Base-by-base conservation (phyloP, 2,888 invertebrate genomes). In the Epinotia demarniana region DNA sequence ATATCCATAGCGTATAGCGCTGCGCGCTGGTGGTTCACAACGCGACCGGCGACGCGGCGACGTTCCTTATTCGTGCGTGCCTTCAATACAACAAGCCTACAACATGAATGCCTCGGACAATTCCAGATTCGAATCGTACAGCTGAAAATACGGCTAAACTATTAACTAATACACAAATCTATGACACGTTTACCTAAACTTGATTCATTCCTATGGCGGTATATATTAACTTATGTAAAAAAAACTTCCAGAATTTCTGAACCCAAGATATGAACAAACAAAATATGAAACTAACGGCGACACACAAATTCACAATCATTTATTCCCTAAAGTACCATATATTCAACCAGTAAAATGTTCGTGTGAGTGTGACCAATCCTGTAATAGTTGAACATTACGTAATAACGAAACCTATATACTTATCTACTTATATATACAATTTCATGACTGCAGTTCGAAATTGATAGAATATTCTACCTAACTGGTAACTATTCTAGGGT, bases 21-120 rank as follows among this genome's bases (percentile, higher is more conserved):
- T 63, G 64, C 23, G 23, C 23, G 64, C 57, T 63, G 39, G 57
- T 63, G 63, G 53, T 43, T 57, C 55, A 72, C 19, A 11, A 39
- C 39, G 64, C n/a, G 57, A 23, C 9, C 39, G 39, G 39, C 18
- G 63, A 57, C n/a, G 63, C 43, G 23, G 23, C 72, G 72, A 55
- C 72, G 63, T 23, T 23, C 55, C 64, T 57, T n/a, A n/a, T n/a
- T 23, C 57, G 53, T 64, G 72, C 72, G 72, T 64, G 57, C 63
- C 57, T 72, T 23, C 43, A 43, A 46, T 72, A 43, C 43, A 43
- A 57, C 43, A 39, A 63, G 43, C 63, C 55, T 64, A 43, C 57
- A 63, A 39, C 46, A 57, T 57, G 57, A 64, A 72, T 64, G 55
- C 64, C 23, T 55, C 64, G 46, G 55, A 46, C 72, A 64, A 57